Evolutionary conservation across 2,797 vertebrate species (phyloP).

Genomic region (Cercopithecus neglectus): DNA sequence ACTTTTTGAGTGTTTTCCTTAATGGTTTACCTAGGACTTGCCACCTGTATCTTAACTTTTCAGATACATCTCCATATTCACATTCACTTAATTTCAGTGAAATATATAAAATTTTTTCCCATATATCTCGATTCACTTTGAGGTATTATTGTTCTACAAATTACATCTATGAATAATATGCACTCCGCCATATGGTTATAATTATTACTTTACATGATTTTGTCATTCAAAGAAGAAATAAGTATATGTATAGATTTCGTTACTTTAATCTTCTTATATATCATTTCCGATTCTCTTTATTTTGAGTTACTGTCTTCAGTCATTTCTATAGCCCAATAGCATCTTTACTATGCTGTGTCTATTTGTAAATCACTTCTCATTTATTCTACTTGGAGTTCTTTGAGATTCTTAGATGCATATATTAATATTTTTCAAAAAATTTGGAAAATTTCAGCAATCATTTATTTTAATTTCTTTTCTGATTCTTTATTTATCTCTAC

Average conservation of each 20-base stretch:
- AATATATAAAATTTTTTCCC: neutral
- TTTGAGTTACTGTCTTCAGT: neutral
- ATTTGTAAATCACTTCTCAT: too few relatives aligned
- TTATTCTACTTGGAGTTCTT: neutral
- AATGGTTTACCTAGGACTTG: neutral
- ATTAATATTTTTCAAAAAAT: neutral
- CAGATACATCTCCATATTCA: neutral
- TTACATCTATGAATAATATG: neutral
- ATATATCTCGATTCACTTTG: neutral
- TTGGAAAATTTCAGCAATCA: neutral
- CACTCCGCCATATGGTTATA: neutral
- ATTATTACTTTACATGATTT: neutral
- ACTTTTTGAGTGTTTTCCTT: neutral
- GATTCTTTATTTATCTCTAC: neutral
- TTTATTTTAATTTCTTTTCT: neutral
- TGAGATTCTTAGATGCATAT: neutral
- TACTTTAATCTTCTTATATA: neutral
- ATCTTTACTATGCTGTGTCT: too few relatives aligned
- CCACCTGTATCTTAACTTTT: neutral
- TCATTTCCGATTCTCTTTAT: neutral
- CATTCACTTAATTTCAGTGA: neutral
- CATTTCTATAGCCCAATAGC: too few relatives aligned
- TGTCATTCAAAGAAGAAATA: neutral
- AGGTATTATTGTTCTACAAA: neutral
- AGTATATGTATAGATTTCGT: neutral